A percentile compares a stretch with the other conserved stretches of the same genome.
Conservation (phyloP, 1,140 invertebrate species). For the Lepidurus couesii region DNA sequence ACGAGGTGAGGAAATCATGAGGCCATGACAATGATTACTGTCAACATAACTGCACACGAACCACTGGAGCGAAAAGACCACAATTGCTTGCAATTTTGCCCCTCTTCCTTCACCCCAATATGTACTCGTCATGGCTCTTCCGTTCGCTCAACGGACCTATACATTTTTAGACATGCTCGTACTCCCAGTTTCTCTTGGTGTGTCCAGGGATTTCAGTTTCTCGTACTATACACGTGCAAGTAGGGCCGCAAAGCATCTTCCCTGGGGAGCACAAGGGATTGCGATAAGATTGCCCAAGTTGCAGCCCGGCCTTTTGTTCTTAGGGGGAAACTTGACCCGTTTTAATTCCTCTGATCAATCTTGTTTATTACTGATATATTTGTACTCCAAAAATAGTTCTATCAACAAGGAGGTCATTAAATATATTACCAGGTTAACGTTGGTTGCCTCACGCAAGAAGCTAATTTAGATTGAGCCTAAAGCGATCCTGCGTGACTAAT, state of each 20-base stretch:
- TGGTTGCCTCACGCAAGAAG: background rate
- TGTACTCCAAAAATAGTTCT: too few relatives aligned
- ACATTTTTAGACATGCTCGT: background rate
- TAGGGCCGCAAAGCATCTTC: background rate
- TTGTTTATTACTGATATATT: background rate
- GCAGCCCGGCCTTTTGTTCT: background rate
- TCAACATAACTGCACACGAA: background rate
- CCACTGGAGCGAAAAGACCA: background rate
- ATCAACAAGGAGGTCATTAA: background rate
- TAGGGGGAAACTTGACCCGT: background rate
- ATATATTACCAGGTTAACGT: background rate
- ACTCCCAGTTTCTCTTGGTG: background rate
- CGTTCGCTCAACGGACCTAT: background rate
- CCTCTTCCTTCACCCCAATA: background rate
- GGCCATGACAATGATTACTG: background rate
- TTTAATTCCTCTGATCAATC: background rate
- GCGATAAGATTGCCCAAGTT: background rate
- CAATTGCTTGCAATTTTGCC: background rate
- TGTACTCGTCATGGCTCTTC: background rate
- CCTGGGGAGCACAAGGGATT: background rate
- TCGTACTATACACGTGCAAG: background rate
- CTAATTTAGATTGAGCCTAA: background rate
- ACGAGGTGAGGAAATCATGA: constrained; percentile 1
- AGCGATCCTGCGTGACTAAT: background rate
- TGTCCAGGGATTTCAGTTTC: background rate